phyloP scores from a whole-genome alignment of 2,888 invertebrate species.

The Chaitophorus viminalis region DNA sequence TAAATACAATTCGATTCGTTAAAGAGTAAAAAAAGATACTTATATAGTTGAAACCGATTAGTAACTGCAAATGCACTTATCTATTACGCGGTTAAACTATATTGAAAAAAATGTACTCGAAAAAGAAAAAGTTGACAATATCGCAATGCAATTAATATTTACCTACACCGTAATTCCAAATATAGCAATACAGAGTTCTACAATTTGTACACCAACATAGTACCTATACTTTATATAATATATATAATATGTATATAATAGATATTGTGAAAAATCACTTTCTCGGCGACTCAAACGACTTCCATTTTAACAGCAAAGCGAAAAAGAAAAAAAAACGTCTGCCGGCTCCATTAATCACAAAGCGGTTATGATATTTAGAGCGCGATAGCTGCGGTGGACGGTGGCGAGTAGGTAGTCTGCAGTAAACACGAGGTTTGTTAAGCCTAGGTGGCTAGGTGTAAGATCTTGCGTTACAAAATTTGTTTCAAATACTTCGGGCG shows the following conservation, averaged over 20 bases:
- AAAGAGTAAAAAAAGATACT: neutral
- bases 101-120: neutral
- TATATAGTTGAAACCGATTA: neutral
- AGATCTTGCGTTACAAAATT: neutral
- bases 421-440: neutral
- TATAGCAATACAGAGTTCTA: neutral
- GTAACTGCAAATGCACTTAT: neutral
- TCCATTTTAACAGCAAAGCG: neutral
- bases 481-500: neutral
- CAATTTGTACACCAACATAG: neutral
- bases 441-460: neutral
- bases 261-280: conserved; percentile 22
- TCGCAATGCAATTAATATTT: neutral
- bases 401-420: neutral
- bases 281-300: conserved; percentile 17
- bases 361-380: conserved; percentile 40
- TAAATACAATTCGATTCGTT: neutral
- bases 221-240: neutral
- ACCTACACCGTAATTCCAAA: neutral
- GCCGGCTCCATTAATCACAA: conserved; percentile 34
- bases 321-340: conserved; percentile 9
- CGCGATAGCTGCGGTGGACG: neutral
- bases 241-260: neutral
- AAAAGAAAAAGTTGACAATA: conserved; percentile 3
- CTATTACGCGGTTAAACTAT: too few relatives aligned